These are phyloP conservation scores for Cantharis nigra DNA, from an alignment of 2,888 invertebrate species.

Conservation along the genomic window DNA sequence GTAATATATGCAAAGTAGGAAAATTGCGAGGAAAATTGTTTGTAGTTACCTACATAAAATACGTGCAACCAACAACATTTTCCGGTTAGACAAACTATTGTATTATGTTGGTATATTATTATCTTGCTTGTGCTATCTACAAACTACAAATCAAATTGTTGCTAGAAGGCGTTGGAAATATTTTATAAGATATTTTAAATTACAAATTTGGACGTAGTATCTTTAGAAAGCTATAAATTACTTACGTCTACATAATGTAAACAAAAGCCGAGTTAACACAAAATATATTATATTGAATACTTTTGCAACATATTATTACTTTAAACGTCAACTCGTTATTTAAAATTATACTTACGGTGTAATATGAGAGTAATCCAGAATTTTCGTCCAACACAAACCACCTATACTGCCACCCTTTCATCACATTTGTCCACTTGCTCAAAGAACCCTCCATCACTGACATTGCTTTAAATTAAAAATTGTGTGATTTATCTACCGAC, in stretches of 20 bases:
- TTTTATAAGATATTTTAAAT: not conserved
- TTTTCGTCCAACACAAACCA: constrained; percentile 99
- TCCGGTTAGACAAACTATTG: not conserved
- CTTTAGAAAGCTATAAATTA: not conserved
- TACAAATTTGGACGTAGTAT: not conserved
- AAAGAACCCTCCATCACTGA: constrained; percentile 88
- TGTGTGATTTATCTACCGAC: not conserved
- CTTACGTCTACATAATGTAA: constrained; percentile 8
- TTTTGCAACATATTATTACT: not conserved
- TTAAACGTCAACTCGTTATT: not conserved
- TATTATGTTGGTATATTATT: not conserved
- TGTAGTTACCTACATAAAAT: no score
- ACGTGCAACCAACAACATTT: not conserved
- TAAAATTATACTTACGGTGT: constrained; percentile 75
- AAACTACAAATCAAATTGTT: not conserved
- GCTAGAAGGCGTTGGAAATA: not conserved
- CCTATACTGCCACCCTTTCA: constrained; percentile 99
- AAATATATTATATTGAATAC: not conserved
- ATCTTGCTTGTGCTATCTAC: not conserved
- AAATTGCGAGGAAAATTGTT: not conserved
- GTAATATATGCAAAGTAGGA: not conserved
- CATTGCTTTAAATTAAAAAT: constrained; percentile 47
- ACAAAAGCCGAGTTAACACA: not conserved
- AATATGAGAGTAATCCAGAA: constrained; percentile 94
- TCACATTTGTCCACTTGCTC: constrained; percentile 97